Evolutionary conservation across 92 coral and sea anemone genomes (phyloP).

Genomic region (Phymanthus crucifer): DNA sequence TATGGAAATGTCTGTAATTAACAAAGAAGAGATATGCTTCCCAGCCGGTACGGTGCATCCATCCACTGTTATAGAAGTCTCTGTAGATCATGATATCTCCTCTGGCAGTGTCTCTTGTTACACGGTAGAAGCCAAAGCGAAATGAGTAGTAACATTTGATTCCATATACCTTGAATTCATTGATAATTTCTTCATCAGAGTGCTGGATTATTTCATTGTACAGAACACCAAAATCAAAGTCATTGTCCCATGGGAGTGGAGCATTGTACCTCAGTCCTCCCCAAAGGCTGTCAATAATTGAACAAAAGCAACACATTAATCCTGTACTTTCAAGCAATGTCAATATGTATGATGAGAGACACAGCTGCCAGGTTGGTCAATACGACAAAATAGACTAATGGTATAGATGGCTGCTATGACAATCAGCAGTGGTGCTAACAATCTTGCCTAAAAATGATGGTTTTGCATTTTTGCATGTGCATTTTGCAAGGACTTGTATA

Average conservation of each 20-base stretch:
- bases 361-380: background rate
- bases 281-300: conserved; percentile 56
- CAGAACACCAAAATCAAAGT: conserved; percentile 74
- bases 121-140: conserved; percentile 76
- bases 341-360: background rate
- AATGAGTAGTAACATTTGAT: conserved; percentile 55
- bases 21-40: conserved; percentile 72
- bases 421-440: no score
- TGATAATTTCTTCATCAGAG: conserved; percentile 45
- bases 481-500: no score
- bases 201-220: conserved; percentile 51
- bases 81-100: conserved; percentile 77
- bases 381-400: no score
- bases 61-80: conserved; percentile 64
- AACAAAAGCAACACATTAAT: no score
- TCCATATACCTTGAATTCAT: conserved; percentile 45
- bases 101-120: conserved; percentile 62
- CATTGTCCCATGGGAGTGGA: conserved; percentile 86
- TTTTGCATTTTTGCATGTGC: no score
- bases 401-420: no score
- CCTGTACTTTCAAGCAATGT: no score
- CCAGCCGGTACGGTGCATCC: conserved; percentile 71
- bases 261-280: conserved; percentile 69
- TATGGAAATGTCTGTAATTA: conserved; percentile 77
- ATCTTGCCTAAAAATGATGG: no score